Evolutionary conservation across 2,113 vertebrate species (phyloP).

Genomic region (Orthonyx spaldingii): DNA sequence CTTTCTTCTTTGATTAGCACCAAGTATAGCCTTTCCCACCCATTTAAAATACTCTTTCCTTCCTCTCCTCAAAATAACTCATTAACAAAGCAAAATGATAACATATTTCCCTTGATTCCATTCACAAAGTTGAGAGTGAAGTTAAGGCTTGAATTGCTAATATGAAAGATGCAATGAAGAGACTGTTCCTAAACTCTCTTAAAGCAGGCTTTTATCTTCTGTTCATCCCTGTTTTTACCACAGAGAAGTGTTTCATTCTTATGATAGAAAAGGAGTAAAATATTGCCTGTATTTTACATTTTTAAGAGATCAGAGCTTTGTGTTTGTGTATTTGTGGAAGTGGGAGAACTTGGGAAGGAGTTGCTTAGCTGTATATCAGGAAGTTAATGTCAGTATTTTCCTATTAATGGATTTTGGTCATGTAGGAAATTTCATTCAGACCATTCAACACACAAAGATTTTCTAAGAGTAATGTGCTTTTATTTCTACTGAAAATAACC

Average conservation of each 20-base stretch:
- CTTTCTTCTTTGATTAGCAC: not conserved
- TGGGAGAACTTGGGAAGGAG: not conserved
- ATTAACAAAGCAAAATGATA: not conserved
- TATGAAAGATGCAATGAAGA: not conserved
- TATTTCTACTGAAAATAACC: not conserved
- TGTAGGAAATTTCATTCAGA: not conserved
- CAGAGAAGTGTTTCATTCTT: not conserved
- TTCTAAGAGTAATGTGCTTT: not conserved
- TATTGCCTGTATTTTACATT: not conserved
- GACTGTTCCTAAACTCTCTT: not conserved
- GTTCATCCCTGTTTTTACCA: not conserved
- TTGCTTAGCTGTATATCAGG: not conserved
- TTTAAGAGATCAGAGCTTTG: not conserved
- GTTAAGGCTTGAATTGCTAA: not conserved
- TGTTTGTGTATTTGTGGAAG: not conserved
- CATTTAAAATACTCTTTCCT: not conserved
- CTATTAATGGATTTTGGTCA: not conserved
- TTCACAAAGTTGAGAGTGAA: not conserved
- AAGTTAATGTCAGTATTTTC: not conserved
- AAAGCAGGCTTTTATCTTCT: not conserved
- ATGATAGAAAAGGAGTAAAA: not conserved
- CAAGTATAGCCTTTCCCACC: not conserved
- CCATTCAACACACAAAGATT: not conserved
- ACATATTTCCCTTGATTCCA: not conserved
- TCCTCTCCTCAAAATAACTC: not conserved